These are phyloP conservation scores for Brachynemurus nebulosus DNA, from an alignment of 2,888 invertebrate species.

Conservation along the genomic window DNA sequence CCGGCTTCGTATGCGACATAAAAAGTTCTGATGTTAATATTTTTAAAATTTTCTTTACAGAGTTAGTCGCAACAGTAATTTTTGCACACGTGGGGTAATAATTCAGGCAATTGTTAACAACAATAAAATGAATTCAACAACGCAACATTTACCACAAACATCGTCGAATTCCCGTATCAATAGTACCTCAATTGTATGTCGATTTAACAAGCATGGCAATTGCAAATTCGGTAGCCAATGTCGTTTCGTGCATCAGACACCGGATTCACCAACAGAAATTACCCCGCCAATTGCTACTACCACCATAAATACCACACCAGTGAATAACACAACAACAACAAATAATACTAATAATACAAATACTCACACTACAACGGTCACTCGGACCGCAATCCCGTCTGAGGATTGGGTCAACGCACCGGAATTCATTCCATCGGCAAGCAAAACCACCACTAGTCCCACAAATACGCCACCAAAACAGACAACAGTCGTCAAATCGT, in stretches of 20 bases:
- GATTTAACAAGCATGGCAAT: constrained; percentile 11
- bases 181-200: constrained; percentile 8
- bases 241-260: constrained; percentile 9
- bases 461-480: constrained; percentile 14
- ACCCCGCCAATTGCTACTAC: neutral
- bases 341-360: no score
- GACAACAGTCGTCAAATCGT: constrained; percentile 24
- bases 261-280: neutral
- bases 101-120: no score
- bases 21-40: no score
- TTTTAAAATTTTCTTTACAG: no score
- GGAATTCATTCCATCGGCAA: constrained; percentile 34
- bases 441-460: constrained; percentile 19
- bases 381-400: constrained; percentile 9
- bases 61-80: no score
- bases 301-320: neutral
- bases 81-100: no score
- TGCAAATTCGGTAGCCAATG: constrained; percentile 13
- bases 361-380: no score
- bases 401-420: constrained; percentile 38
- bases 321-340: neutral
- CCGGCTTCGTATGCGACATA: no score
- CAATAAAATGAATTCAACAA: neutral
- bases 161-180: neutral
- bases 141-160: neutral